Evolutionary conservation across 2,797 vertebrate genomes (phyloP), one percentile per base, ranked within the genome.

Genomic region (Phataginus tetradactyla): DNA sequence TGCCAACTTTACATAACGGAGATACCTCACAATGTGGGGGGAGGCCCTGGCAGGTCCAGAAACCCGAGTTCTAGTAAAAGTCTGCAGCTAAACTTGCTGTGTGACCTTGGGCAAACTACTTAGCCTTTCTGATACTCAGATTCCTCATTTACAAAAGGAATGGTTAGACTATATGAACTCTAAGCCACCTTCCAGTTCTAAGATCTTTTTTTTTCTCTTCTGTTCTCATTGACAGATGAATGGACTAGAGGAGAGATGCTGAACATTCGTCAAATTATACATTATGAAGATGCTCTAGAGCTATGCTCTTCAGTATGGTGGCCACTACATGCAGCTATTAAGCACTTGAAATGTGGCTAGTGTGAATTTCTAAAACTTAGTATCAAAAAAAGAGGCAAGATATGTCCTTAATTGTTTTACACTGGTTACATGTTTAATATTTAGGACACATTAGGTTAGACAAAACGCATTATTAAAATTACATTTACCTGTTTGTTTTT

Each of bases 231-330:
- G 39, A 77, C 4, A 69, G 10, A 18, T 49, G 15, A 37, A 87
- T 51, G 15, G 37, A 64, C 32, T 7, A 84, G 5, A 78, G 39
- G 27, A 81, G 10, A 77, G 1, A 4, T 20, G 9, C 20, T 79
- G 14, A 69, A 57, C 5, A 21, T 37, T 29, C 51, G 8, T 23
- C 55, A 63, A 32, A 77, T 51, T 42, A 20, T 7, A 59, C 7
- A 3, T 14, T 37, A 57, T 17, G 21, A 61, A 72, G 64, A 66
- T 6, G 1, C 4, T 55, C 49, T 32, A 9, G 20, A 13, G 0
- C n/a, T 79, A 2, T 0, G 2, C 3, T 51, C 7, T 34, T 17
- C 66, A 57, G 4, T 17, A 55, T 0, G 4, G 37, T 3, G 2
- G 59, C 29, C 32, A 25, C 34, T 0, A 13, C 10, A 7, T 13